Base-by-base conservation (phyloP, 1,140 invertebrate genomes). In the Hormaphis cornu region DNA sequence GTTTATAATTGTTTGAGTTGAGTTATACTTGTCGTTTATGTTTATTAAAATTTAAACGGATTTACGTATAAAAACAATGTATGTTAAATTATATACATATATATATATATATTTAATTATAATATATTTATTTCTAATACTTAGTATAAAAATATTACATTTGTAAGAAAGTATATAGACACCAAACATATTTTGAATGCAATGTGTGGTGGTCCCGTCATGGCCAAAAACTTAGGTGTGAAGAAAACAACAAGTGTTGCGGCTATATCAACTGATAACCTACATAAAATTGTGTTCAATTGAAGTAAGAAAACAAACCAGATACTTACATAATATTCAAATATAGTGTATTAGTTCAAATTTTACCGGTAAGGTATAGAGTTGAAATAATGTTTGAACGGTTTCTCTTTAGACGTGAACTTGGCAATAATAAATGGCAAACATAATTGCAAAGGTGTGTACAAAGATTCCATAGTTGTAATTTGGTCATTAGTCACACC, bases 401-500 rank as follows among this genome's bases (percentile, higher is more conserved):
- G 95, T 70, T 84, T 82, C 0, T 90, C 87, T 12, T 95, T 94
- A 33, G 88, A 84, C 0, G 93, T 96, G 76, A 95, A 93, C 77
- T 87, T 90, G 14, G 85, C 86, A 72, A 98, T 89, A 28, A 93
- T 76, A 61, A 98, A 79, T 16, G 97, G 96, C 73, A 99, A 81
- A 30, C 97, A 78, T 61, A 99, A 92, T 81, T 98, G 95, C 35
- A 99, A 80, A 12, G 96, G 96, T 50, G 96, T 88, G 76, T 98
- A 80, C 6, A 95, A 93, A 16, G 98, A 85, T 10, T 90, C 89
- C 74, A 99, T 81, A 40, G 98, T 78, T 0, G 95, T 97, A 53
- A 99, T 79, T 72, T 92, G 88, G 77, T 98, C 95, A 76, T 96
- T 97, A 0, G 94, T 92, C 50, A 99, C 89, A 26, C 97, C 97